Base-by-base conservation (phyloP, 2,888 invertebrate genomes). In the Gisinianus flammeolus region DNA sequence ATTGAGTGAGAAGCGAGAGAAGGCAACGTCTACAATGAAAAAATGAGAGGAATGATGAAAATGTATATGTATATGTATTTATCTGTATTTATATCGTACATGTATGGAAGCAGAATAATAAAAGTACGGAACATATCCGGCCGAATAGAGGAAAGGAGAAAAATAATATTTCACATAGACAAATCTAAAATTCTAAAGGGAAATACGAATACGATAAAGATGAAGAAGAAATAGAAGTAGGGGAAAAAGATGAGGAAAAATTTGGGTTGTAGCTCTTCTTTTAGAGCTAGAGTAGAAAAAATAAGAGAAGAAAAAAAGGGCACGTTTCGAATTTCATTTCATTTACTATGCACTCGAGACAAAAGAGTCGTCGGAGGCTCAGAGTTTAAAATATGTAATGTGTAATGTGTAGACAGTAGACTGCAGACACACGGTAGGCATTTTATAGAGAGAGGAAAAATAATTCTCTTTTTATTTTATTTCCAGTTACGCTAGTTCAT, bases 401-500 rank as follows among this genome's bases (percentile, higher is more conserved):
- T n/a, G n/a, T n/a, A n/a, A n/a, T n/a, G n/a, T n/a, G n/a, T n/a
- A n/a, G n/a, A n/a, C n/a, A n/a, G n/a, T n/a, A n/a, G n/a, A n/a
- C n/a, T n/a, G n/a, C n/a, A n/a, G n/a, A 66, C 19, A 66, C 16
- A 30, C 19, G 31, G 66, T 30, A 26, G 31, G 30, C 22, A 66
- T 66, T 66, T 28, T 19, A 68, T n/a, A 35, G 24, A 35, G 52
- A 54, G 52, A 52, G 26, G 12, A 70, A 68, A 52, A 35, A 70
- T 66, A 70, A 70, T 52, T 52, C 69, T 35, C 44, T 70, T 70
- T 54, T 35, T 70, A 70, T 70, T 52, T 70, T 52, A 44, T 52
- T 70, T 70, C 69, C 69, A 54, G 26, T 70, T 70, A 70, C 44
- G 69, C 69, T 52, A 24, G 26, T 26, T 70, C 52, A 70, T 70